Evolutionary conservation across 2,888 invertebrate genomes (phyloP).

Genomic region (Tetranychus truncatus): DNA sequence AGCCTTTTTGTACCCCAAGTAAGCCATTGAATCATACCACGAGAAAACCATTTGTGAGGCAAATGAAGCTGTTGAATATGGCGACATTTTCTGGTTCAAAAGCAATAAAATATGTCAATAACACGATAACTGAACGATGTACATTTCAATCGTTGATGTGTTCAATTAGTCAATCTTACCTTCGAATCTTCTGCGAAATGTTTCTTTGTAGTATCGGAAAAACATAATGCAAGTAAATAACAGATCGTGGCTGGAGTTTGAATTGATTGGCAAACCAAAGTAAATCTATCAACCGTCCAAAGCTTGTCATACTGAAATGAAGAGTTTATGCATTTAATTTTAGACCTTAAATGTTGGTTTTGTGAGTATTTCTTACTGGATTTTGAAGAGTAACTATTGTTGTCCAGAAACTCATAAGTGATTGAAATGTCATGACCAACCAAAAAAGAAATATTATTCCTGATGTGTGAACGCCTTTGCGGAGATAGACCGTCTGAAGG

Average conservation of each 20-base stretch:
- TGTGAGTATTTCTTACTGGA: background rate
- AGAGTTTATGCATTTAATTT: background rate
- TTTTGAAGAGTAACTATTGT: background rate
- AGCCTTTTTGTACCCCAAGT: constrained; percentile 16
- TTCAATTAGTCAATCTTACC: background rate
- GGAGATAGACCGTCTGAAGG: constrained; percentile 57
- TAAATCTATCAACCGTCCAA: background rate
- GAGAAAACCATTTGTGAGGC: constrained; percentile 16
- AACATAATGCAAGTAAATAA: background rate
- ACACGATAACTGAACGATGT: background rate
- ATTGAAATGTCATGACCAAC: constrained; percentile 31
- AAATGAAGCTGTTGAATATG: background rate
- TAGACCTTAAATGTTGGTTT: too few species aligned
- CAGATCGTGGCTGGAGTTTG: background rate
- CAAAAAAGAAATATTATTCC: constrained; percentile 80
- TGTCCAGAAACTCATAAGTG: background rate
- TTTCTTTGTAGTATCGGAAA: background rate
- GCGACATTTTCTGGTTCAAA: background rate
- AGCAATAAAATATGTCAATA: background rate
- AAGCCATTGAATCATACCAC: constrained; percentile 19
- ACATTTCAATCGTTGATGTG: background rate
- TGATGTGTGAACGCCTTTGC: constrained; percentile 67
- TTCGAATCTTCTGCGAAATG: background rate
- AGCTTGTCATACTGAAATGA: background rate
- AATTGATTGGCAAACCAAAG: background rate